Evolutionary conservation across 2,113 vertebrate species (phyloP).

Genomic region (Rhinoderma darwinii): DNA sequence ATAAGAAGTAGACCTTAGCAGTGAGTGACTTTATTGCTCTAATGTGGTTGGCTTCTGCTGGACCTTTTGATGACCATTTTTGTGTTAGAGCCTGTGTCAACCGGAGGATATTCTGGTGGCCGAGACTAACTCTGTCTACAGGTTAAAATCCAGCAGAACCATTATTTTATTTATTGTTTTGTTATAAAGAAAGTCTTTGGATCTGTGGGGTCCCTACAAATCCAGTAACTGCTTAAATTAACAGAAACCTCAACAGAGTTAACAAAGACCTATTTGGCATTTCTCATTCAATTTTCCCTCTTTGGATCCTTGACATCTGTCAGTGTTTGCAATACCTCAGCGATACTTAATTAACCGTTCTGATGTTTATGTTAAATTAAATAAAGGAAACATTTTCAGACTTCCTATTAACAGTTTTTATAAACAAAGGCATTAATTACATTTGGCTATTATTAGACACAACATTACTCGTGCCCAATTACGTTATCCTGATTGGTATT

Average conservation of each 20-base stretch:
- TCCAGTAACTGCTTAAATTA: too few species aligned
- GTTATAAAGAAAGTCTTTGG: too few species aligned
- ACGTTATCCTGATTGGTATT: background rate
- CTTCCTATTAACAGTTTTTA: slow-evolving; percentile 11
- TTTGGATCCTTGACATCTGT: slow-evolving; percentile 18
- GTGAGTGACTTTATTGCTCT: too few species aligned
- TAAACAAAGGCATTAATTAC: background rate
- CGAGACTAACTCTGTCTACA: too few species aligned
- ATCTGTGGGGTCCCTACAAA: too few species aligned
- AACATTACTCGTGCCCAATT: background rate
- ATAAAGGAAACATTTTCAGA: slow-evolving; percentile 18
- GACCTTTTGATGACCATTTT: too few species aligned
- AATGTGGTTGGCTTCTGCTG: too few species aligned
- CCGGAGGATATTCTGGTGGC: too few species aligned
- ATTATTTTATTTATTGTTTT: too few species aligned
- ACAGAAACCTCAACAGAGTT: background rate
- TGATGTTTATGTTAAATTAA: slow-evolving; percentile 16
- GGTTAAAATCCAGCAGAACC: too few species aligned
- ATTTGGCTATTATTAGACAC: background rate
- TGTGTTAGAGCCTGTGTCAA: too few species aligned
- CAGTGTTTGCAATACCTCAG: background rate
- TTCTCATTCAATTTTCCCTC: background rate
- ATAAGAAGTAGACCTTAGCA: too few species aligned
- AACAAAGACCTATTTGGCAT: background rate
- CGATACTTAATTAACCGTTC: background rate